Evolutionary conservation across 2,113 vertebrate species (phyloP).

Genomic region (Grallaria varia): DNA sequence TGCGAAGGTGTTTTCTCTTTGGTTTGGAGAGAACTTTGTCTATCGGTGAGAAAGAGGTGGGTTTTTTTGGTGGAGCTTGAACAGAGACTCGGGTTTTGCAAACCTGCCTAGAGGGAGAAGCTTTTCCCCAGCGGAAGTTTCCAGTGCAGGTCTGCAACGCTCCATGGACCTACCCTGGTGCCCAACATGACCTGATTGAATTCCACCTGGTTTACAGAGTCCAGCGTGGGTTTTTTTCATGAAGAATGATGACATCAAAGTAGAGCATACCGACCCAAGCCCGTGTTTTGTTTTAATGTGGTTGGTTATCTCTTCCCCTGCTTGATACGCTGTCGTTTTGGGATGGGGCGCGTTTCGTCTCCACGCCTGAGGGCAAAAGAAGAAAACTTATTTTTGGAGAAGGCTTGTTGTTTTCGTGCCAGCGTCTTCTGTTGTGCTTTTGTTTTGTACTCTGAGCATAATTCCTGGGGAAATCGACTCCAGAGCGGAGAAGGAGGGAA

Average conservation of each 20-base stretch:
- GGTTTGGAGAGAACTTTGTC: background rate
- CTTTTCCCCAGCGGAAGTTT: background rate
- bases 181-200: background rate
- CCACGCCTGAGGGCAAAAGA: background rate
- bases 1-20: background rate
- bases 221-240: background rate
- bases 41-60: background rate
- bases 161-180: background rate
- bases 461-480: background rate
- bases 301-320: background rate
- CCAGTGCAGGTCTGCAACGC: fast-evolving
- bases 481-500: background rate
- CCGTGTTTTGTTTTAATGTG: background rate
- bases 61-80: background rate
- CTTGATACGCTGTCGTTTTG: fast-evolving
- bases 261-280: background rate
- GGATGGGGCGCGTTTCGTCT: background rate
- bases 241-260: background rate
- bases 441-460: background rate
- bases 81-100: background rate
- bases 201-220: background rate
- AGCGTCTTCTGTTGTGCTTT: background rate
- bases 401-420: background rate
- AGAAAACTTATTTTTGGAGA: background rate
- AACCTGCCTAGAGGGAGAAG: background rate